Base-by-base conservation (phyloP, 1,140 invertebrate species). In the Pogonomyrmex barbatus region DNA sequence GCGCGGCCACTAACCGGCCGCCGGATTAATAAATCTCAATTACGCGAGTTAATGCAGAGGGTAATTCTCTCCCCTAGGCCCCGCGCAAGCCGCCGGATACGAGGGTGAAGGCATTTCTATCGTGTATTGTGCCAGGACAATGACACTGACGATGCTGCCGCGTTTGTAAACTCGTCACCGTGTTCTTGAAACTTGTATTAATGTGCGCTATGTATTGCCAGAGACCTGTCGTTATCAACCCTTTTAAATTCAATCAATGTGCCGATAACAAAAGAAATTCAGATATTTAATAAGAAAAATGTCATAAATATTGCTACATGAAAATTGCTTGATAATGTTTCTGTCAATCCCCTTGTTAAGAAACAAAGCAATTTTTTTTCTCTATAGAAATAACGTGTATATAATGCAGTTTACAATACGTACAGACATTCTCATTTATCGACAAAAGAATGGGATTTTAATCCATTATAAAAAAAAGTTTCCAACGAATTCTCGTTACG, bases 11-110 rank as follows among this genome's bases (percentile, higher is more conserved):
- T 70, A 81, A 87, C 68, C 89, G 86, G 81, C 88, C 91, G 89
- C 91, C 81, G 89, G 92, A 94, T 93, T 94, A 94, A 94, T 94
- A 94, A 94, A 94, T 94, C 93, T 94, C 93, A 94, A 94, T 94
- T 94, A 94, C 91, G 91, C 85, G 91, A 94, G 88, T 94, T 93
- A 93, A 94, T 93, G 89, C 81, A 88, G 86, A 84, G 92, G 91
- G 86, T 91, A 92, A 92, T 93, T 92, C 88, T 88, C 89, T 91
- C 88, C 92, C 90, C 91, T 89, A 60, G 86, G 45, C 75, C 65
- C 67, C 67, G 83, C 52, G 45, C 76, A 77, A 75, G 76, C 33
- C 67, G 73, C 85, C 90, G 87, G 88, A 93, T 92, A 87, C 87
- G 91, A 91, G 92, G 91, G 91, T 87, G 90, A 89, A 91, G 88